These are phyloP conservation scores for Brachyhypopomus occidentalis DNA, from an alignment of 2,113 vertebrate genomes.

Conservation along the genomic window DNA sequence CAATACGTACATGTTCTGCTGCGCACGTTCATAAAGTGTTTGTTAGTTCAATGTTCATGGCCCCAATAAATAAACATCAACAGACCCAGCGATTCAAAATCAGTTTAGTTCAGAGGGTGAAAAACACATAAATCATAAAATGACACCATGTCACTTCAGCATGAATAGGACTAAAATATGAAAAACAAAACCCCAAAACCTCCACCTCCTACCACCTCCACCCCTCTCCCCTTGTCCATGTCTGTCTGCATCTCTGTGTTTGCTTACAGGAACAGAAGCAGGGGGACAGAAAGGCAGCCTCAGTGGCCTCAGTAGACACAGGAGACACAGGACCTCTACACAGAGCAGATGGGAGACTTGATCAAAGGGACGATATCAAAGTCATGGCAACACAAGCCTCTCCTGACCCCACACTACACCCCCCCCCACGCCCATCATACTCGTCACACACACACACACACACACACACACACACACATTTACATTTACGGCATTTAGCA, in stretches of 20 bases:
- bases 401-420: background rate
- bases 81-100: background rate
- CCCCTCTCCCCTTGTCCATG: too few species aligned
- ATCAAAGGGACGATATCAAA: slow-evolving; percentile 40
- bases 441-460: too few species aligned
- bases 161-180: background rate
- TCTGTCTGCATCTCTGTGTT: background rate
- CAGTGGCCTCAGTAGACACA: background rate
- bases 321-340: slow-evolving; percentile 3
- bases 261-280: background rate
- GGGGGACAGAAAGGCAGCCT: background rate
- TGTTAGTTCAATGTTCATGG: background rate
- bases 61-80: background rate
- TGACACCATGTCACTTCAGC: background rate
- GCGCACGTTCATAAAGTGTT: background rate
- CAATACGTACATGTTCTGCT: background rate
- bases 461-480: background rate
- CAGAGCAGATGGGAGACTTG: slow-evolving; percentile 36
- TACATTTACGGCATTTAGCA: too few species aligned
- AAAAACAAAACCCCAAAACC: background rate
- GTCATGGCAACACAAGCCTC: background rate
- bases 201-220: too few species aligned
- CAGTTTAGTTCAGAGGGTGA: background rate
- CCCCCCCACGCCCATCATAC: background rate
- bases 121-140: background rate